These are phyloP conservation scores for Nycticorax nycticorax DNA, from an alignment of 2,113 vertebrate genomes.

Conservation along the genomic window DNA sequence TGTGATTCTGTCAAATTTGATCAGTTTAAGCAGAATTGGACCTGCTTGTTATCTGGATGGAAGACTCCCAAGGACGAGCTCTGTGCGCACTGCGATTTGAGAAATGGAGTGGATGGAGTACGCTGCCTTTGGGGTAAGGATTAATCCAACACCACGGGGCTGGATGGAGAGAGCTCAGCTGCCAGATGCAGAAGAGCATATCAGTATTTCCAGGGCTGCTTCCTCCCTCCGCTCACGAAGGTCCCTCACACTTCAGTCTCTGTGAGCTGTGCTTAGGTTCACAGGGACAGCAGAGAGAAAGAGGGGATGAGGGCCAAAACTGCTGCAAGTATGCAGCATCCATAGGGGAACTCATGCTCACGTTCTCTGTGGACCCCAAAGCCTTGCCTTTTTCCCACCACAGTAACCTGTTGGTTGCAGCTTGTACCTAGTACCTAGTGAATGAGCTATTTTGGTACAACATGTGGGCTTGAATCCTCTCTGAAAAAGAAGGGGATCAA, in stretches of 20 bases:
- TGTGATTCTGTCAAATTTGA: background rate
- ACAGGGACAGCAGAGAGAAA: background rate
- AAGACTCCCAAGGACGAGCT: background rate
- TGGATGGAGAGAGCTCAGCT: background rate
- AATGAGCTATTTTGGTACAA: background rate
- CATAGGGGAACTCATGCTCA: rapidly evolving
- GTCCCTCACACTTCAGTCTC: background rate
- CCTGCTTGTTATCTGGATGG: background rate
- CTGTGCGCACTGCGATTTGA: background rate
- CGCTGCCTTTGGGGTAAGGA: background rate
- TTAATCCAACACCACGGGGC: background rate
- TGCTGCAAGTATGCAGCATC: background rate
- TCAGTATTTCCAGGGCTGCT: background rate
- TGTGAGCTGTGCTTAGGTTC: background rate
- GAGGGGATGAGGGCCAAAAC: background rate
- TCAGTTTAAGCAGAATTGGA: background rate
- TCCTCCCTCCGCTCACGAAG: background rate
- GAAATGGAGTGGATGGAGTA: background rate
- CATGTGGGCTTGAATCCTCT: background rate
- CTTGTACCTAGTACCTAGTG: background rate
- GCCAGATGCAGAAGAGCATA: background rate
- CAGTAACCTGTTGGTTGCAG: background rate
- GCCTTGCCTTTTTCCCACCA: background rate
- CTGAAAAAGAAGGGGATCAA: background rate
- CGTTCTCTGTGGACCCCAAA: background rate